Conservation (phyloP, 2,797 vertebrate species). For the Halcyon smyrnensis region DNA sequence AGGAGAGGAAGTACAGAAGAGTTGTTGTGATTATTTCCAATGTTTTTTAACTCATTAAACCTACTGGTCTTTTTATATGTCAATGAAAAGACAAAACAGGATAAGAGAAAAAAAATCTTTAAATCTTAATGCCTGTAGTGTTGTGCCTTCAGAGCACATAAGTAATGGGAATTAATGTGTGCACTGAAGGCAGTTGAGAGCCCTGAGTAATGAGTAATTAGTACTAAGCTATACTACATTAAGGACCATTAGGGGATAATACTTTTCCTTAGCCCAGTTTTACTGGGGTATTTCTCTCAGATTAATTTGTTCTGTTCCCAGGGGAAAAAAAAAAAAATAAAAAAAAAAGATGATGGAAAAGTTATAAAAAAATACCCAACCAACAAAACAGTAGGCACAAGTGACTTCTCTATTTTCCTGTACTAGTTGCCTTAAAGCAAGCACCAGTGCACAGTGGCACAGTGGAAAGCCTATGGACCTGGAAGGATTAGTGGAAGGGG, state of each 20-base stretch:
- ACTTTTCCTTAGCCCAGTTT: background rate
- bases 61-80: background rate
- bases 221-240: background rate
- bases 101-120: background rate
- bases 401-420: background rate
- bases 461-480: background rate
- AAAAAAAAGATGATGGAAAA: background rate
- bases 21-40: background rate
- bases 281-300: background rate
- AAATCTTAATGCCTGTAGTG: background rate
- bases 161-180: slow-evolving; percentile 16
- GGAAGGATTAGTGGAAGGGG: background rate
- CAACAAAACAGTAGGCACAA: background rate
- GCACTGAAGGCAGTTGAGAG: background rate
- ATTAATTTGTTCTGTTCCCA: background rate
- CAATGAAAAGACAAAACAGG: background rate
- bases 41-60: background rate
- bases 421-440: background rate
- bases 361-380: background rate
- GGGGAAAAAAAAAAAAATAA: background rate
- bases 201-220: slow-evolving; percentile 2
- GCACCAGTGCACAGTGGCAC: fast-evolving
- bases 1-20: background rate
- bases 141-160: background rate
- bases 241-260: background rate